These are phyloP conservation scores for Camelus bactrianus DNA, from an alignment of 2,113 vertebrate species.

Conservation along the genomic window DNA sequence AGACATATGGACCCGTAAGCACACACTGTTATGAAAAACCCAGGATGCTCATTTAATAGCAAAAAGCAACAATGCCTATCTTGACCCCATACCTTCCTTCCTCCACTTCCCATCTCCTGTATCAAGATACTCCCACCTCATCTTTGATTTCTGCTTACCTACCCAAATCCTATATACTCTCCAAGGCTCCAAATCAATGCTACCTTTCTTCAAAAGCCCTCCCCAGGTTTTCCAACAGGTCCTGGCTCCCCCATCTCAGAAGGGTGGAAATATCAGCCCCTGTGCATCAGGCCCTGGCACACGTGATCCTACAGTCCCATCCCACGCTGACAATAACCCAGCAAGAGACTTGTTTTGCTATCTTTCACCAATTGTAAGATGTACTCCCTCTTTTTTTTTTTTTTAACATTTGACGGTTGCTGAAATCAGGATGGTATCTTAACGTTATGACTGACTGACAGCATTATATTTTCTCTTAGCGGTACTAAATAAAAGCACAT, in stretches of 20 bases:
- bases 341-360: neutral
- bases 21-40: neutral
- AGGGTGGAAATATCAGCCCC: neutral
- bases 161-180: neutral
- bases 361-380: neutral
- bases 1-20: neutral
- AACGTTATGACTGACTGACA: neutral
- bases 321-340: neutral
- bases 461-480: neutral
- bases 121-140: neutral
- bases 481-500: neutral
- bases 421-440: neutral
- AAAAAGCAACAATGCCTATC: neutral
- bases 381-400: neutral
- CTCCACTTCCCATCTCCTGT: neutral
- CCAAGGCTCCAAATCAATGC: neutral
- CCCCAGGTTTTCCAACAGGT: neutral
- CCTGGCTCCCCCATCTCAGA: too few species aligned
- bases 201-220: neutral
- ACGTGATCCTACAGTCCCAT: neutral
- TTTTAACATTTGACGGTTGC: neutral
- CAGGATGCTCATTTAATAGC: neutral
- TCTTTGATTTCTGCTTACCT: neutral
- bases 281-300: neutral
- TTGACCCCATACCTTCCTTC: neutral